A percentile compares a stretch with the other conserved stretches of the same genome.
These are phyloP conservation scores for Dendrocincla fuliginosa DNA, from an alignment of 2,797 vertebrate genomes.

Conservation along the genomic window DNA sequence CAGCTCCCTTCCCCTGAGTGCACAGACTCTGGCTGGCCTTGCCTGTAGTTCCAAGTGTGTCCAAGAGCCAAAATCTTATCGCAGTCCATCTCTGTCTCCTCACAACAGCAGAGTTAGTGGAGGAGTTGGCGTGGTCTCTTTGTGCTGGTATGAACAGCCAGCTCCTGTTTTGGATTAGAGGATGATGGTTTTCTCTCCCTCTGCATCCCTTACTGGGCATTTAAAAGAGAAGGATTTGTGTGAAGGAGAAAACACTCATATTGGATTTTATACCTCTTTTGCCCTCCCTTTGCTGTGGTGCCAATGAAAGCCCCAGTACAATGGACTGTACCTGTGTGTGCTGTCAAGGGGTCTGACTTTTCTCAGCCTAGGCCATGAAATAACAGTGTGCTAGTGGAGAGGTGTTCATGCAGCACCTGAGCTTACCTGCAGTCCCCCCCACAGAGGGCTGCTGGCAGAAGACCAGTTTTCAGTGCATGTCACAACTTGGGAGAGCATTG, in stretches of 20 bases:
- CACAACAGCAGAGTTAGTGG: neutral
- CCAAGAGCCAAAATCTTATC: neutral
- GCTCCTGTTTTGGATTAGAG: conserved; percentile 45
- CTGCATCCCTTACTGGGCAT: neutral
- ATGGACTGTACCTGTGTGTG: neutral
- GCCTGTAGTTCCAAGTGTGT: neutral
- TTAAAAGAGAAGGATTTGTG: neutral
- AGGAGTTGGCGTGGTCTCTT: neutral
- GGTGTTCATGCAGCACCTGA: neutral
- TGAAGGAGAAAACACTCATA: neutral
- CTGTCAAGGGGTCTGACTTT: neutral
- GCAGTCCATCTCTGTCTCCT: neutral
- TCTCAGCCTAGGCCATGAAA: neutral
- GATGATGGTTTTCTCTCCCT: neutral
- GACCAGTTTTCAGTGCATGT: neutral
- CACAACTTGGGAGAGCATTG: neutral
- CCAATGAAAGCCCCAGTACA: neutral
- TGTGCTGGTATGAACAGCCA: conserved; percentile 21
- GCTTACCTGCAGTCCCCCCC: neutral
- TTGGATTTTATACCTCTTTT: neutral
- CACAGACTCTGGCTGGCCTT: neutral
- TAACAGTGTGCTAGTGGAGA: neutral
- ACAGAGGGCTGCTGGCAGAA: neutral
- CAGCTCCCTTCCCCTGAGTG: neutral
- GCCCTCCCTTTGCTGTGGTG: neutral